phyloP scores from a whole-genome alignment of 2,888 invertebrate genomes.

The Rhagonycha fulva region DNA sequence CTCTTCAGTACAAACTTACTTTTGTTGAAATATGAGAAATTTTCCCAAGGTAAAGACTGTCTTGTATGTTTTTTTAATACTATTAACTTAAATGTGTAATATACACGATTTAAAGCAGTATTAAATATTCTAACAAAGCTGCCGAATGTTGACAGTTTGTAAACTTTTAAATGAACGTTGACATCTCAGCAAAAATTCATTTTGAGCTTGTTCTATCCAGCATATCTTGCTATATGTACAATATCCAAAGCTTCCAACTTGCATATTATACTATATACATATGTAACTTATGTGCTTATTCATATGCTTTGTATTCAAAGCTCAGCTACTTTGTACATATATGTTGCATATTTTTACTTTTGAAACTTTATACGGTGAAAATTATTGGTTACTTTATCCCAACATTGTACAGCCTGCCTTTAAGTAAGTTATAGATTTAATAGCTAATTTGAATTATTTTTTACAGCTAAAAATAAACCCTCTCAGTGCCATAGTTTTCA shows the following conservation, averaged over 20 bases:
- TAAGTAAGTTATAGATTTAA: neutral
- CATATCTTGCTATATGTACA: neutral
- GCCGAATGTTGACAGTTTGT: neutral
- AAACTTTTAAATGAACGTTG: neutral
- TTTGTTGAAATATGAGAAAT: neutral
- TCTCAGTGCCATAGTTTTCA: conserved; percentile 74
- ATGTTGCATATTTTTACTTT: neutral
- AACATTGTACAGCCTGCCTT: neutral
- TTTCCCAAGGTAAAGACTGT: neutral
- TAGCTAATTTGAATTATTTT: neutral
- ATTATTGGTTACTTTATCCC: neutral
- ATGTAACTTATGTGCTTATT: neutral
- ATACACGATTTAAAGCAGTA: neutral
- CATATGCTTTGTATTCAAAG: neutral
- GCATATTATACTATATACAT: neutral
- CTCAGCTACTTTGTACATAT: neutral
- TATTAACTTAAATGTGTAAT: neutral
- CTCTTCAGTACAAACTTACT: neutral
- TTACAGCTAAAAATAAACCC: conserved; percentile 74
- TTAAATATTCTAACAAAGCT: neutral
- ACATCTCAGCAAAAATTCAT: neutral
- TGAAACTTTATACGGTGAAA: neutral
- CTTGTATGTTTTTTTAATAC: neutral
- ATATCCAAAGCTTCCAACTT: neutral
- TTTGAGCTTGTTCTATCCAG: neutral